Conservation (phyloP, 2,797 vertebrate genomes). For the Hydrophis major region DNA sequence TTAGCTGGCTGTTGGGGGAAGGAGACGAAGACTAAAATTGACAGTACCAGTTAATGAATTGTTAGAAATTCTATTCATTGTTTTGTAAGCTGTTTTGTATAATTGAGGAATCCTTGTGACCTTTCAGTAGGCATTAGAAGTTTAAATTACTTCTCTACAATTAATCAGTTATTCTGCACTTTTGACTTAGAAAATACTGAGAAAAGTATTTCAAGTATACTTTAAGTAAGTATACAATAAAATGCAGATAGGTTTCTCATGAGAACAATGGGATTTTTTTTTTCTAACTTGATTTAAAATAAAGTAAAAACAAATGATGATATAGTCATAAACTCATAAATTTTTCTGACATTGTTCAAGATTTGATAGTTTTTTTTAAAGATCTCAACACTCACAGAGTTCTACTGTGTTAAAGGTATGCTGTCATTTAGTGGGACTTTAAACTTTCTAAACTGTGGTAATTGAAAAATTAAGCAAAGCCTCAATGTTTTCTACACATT, state of each 20-base stretch:
- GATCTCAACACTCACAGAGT: background rate
- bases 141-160: conserved; percentile 35
- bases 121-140: conserved; percentile 41
- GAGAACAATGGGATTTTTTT: background rate
- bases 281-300: background rate
- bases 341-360: background rate
- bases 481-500: background rate
- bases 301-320: background rate
- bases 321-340: background rate
- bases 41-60: conserved; percentile 58
- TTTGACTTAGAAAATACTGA: conserved; percentile 38
- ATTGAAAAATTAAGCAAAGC: background rate
- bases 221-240: background rate
- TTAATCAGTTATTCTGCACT: conserved; percentile 28
- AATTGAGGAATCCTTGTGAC: conserved; percentile 44
- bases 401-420: background rate
- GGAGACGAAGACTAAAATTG: conserved; percentile 51
- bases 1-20: conserved; percentile 31
- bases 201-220: background rate
- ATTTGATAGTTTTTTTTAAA: background rate
- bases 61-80: conserved; percentile 38
- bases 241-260: background rate
- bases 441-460: background rate
- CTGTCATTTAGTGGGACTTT: background rate
- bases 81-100: conserved; percentile 48